Conservation (phyloP, 2,113 vertebrate species). For the Platichthys stellatus region DNA sequence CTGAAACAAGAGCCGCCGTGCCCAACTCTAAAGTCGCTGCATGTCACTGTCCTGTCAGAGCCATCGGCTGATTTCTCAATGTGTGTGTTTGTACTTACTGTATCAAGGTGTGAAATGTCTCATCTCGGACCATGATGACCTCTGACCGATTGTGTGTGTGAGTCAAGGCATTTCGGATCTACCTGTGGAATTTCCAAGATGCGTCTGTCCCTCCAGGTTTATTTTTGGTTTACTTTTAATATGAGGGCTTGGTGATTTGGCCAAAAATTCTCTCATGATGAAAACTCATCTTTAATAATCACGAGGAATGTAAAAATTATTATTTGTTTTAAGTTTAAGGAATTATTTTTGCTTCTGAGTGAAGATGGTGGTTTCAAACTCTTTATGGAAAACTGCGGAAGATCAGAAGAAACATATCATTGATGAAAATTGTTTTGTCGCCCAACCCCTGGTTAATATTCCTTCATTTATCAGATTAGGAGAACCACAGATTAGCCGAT, state of each 20-base stretch:
- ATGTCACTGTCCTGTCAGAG: constrained; percentile 3
- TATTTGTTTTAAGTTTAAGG: no score
- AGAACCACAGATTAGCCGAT: no score
- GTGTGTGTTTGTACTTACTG: constrained; percentile 31
- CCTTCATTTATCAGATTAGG: no score
- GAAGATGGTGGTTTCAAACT: no score
- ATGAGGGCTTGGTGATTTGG: neutral
- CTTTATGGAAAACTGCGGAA: no score
- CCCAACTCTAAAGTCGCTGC: neutral
- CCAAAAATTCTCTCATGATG: no score
- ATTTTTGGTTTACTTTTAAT: neutral
- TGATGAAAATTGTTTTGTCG: no score
- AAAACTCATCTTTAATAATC: no score
- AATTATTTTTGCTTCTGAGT: no score
- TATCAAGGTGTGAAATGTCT: constrained; percentile 60
- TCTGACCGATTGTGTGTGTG: constrained; percentile 6
- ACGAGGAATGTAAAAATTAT: no score
- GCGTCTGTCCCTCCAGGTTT: neutral
- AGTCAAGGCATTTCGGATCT: constrained; percentile 52
- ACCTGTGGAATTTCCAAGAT: constrained; percentile 54
- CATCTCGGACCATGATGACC: constrained; percentile 30
- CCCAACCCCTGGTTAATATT: no score
- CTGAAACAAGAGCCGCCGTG: constrained; percentile 6
- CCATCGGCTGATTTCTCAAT: neutral
- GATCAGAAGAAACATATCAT: no score